Evolutionary conservation across 1,140 invertebrate species (phyloP).

Genomic region (Drosophila funebris): DNA sequence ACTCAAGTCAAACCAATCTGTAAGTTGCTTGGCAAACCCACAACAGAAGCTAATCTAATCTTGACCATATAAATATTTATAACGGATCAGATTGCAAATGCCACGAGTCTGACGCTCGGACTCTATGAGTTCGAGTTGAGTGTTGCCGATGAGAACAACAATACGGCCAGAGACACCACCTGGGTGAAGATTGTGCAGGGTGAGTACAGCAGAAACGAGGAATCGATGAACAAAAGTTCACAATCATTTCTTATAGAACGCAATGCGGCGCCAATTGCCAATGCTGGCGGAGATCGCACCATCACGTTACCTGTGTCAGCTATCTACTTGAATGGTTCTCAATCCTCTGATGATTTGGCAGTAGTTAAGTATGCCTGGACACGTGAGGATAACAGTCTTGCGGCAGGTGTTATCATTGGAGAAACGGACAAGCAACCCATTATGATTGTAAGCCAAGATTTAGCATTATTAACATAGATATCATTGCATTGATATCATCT

Average conservation of each 20-base stretch:
- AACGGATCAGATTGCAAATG: constrained; percentile 86
- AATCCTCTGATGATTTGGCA: constrained; percentile 93
- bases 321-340: constrained; percentile 92
- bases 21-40: constrained; percentile 52
- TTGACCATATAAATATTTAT: neutral
- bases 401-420: constrained; percentile 91
- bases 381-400: constrained; percentile 91
- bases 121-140: constrained; percentile 93
- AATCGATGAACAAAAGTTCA: too few species aligned
- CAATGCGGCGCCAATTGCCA: constrained; percentile 94
- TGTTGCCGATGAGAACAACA: constrained; percentile 93
- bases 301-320: constrained; percentile 90
- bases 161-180: constrained; percentile 89
- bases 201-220: constrained; percentile 83
- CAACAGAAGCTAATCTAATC: constrained; percentile 28
- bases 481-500: neutral
- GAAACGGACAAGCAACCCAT: constrained; percentile 89
- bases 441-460: constrained; percentile 87
- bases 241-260: constrained; percentile 91
- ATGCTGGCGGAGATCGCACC: constrained; percentile 93
- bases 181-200: constrained; percentile 95
- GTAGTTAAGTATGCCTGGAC: constrained; percentile 94
- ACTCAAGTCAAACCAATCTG: constrained; percentile 82
- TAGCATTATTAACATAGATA: too few species aligned
- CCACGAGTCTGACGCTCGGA: constrained; percentile 92